phyloP scores from a whole-genome alignment of 2,797 vertebrate species.

The Sandelia bainsii region DNA sequence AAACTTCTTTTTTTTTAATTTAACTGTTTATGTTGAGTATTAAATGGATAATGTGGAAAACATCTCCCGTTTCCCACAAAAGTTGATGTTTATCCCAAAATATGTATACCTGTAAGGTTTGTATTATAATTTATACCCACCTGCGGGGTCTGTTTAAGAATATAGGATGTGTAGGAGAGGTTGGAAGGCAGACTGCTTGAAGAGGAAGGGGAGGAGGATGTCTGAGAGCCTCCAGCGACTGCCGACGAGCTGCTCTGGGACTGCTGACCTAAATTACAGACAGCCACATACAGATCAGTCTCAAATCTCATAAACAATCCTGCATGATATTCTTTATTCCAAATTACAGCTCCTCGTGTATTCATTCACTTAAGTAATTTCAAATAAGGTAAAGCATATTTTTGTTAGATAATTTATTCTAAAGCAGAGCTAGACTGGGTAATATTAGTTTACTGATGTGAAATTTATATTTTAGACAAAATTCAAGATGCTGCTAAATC shows the following conservation, averaged over 20 bases:
- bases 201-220: constrained; percentile 83
- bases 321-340: constrained; percentile 5
- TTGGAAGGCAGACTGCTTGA: constrained; percentile 91
- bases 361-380: constrained; percentile 11
- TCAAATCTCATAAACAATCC: constrained; percentile 47
- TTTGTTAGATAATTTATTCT: constrained; percentile 3
- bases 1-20: no score
- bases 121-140: constrained; percentile 71
- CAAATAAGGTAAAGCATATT: constrained; percentile 18
- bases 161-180: constrained; percentile 97
- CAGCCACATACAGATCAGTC: constrained; percentile 46
- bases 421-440: neutral
- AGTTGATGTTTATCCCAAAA: neutral
- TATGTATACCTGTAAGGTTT: neutral
- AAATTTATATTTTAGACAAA: constrained; percentile 7
- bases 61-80: no score
- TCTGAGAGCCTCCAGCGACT: constrained; percentile 82
- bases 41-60: no score
- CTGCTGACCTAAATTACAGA: constrained; percentile 88
- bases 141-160: constrained; percentile 99
- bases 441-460: constrained; percentile 10
- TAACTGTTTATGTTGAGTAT: no score
- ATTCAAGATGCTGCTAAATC: neutral
- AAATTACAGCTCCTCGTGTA: constrained; percentile 8
- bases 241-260: constrained; percentile 85